These are phyloP conservation scores for Plutomurus gul DNA, from an alignment of 1,140 invertebrate genomes.

Conservation along the genomic window DNA sequence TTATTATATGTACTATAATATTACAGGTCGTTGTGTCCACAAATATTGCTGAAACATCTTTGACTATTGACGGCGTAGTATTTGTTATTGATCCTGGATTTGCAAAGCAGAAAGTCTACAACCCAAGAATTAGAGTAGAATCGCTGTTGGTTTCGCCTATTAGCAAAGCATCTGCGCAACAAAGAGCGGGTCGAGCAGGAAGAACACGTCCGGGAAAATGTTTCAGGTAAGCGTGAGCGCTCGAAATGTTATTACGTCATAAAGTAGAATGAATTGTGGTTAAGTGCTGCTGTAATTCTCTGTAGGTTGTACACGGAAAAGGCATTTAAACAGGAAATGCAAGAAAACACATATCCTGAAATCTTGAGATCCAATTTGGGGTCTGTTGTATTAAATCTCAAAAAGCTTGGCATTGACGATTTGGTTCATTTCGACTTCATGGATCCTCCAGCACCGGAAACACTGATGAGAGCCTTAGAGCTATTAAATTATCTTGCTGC, in stretches of 20 bases:
- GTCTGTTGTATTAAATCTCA: constrained; percentile 95
- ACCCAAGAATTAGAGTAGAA: constrained; percentile 95
- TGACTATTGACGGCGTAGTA: constrained; percentile 99
- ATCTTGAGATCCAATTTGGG: constrained; percentile 96
- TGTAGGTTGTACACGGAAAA: constrained; percentile 94
- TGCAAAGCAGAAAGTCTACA: constrained; percentile 99
- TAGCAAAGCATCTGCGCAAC: constrained; percentile 99
- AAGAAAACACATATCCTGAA: constrained; percentile 99
- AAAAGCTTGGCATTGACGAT: constrained; percentile 99
- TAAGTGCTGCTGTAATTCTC: not conserved
- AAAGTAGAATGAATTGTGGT: not conserved
- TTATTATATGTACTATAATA: not conserved
- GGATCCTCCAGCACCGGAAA: constrained; percentile 99
- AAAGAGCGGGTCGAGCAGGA: constrained; percentile 95
- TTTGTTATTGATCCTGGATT: constrained; percentile 99
- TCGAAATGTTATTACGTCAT: not conserved
- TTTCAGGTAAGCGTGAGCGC: constrained; percentile 41
- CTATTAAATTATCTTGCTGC: constrained; percentile 96
- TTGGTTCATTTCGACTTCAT: constrained; percentile 99
- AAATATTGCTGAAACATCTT: constrained; percentile 98
- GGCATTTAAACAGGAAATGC: constrained; percentile 98
- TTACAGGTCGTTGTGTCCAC: constrained; percentile 87
- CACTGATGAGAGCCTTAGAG: constrained; percentile 98
- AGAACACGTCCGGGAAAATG: constrained; percentile 91
- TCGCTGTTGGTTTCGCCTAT: constrained; percentile 97